These are phyloP conservation scores for Choristoneura rosaceana DNA, from an alignment of 2,888 invertebrate genomes.

Conservation along the genomic window DNA sequence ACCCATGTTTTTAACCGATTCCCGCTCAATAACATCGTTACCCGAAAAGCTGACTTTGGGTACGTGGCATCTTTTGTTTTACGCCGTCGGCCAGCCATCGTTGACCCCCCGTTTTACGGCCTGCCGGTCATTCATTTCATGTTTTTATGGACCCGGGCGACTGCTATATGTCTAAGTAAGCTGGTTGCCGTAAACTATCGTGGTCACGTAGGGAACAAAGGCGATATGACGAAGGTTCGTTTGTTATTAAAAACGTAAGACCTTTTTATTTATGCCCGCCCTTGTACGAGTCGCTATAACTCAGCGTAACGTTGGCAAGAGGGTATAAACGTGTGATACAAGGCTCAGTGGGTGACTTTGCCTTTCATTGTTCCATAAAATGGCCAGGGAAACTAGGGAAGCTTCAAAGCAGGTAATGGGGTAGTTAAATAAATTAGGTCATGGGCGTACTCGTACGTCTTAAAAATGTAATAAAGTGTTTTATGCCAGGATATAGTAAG, in stretches of 20 bases:
- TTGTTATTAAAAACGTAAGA: slow-evolving; percentile 70
- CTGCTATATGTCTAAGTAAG: slow-evolving; percentile 50
- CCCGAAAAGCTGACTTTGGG: slow-evolving; percentile 41
- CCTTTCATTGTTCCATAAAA: slow-evolving; percentile 20
- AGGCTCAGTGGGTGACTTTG: slow-evolving; percentile 32
- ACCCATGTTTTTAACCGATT: slow-evolving; percentile 35
- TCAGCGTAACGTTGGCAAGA: slow-evolving; percentile 41
- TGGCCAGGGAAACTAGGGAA: neutral
- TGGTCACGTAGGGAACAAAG: slow-evolving; percentile 71
- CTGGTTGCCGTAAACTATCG: slow-evolving; percentile 56
- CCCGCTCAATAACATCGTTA: slow-evolving; percentile 39
- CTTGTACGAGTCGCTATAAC: slow-evolving; percentile 50
- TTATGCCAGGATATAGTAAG: too few species aligned
- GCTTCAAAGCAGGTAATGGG: neutral
- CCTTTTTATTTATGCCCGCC: slow-evolving; percentile 65
- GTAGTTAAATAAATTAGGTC: neutral
- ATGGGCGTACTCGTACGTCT: neutral
- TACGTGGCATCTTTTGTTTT: slow-evolving; percentile 53
- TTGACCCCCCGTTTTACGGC: slow-evolving; percentile 33
- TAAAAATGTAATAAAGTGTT: neutral
- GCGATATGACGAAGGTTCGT: slow-evolving; percentile 69
- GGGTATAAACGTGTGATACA: slow-evolving; percentile 41
- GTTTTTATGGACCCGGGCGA: slow-evolving; percentile 42
- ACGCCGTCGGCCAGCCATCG: slow-evolving; percentile 43
- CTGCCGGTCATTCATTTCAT: slow-evolving; percentile 21